Evolutionary conservation across 2,888 invertebrate species (phyloP), one percentile per base, ranked within the genome.

Genomic region (Drosophila barbarae): DNA sequence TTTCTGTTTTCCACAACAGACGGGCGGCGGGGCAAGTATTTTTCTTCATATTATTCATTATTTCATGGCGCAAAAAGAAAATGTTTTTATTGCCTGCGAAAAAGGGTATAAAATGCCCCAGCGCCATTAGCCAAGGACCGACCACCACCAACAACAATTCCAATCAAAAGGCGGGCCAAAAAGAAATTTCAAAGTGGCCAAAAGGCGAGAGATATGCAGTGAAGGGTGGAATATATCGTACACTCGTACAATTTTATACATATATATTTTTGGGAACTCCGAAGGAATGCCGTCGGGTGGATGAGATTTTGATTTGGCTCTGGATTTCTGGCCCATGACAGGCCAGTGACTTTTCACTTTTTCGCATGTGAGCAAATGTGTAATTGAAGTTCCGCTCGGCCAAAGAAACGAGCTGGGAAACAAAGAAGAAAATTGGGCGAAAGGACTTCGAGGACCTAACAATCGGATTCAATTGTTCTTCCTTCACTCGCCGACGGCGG

Each of bases 31-130:
- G 68, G 66, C 79, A 74, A 81, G 84, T 77, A 81, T 81, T 85
- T 85, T 84, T 76, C 85, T 77, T 80, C 71, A 81, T 80, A 84
- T 80, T 82, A 77, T 84, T 84, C 79, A 82, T 84, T 79, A 79
- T 79, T 84, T 51, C 47, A 59, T 49, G 56, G 65, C 60, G 39
- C 44, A 65, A 74, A 80, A 81, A 67, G 82, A 78, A 84, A 79
- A 79, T 84, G 77, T 84, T 79, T 79, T 79, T 84, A 84, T 79
- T 79, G 84, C 83, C 77, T 71, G 82, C 82, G 70, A 78, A 78
- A 78, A 79, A 82, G 84, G 79, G 83, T 84, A 82, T 70, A 70
- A 78, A 76, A 71, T 70, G 76, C 61, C 57, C 81, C 64, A 63
- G 59, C 68, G 66, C 82, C 78, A 79, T 79, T 79, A 82, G 84